Evolutionary conservation across 2,113 vertebrate species (phyloP).

Genomic region (Clarias macrocephalus): DNA sequence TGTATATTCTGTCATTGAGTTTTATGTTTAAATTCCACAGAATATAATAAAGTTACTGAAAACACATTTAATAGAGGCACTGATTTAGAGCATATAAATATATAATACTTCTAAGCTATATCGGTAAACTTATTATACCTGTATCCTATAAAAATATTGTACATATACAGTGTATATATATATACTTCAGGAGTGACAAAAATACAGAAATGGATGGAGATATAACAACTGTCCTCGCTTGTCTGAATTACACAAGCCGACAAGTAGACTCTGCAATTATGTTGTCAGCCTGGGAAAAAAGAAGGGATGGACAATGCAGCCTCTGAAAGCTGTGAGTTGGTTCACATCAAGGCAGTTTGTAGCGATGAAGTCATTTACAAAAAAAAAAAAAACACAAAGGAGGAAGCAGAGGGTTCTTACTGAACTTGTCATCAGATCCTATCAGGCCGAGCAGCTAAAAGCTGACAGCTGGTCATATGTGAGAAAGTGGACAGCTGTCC

Average conservation of each 20-base stretch:
- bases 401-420: constrained; percentile 44
- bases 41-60: neutral
- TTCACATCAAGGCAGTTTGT: constrained; percentile 37
- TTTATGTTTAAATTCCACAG: neutral
- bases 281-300: constrained; percentile 5
- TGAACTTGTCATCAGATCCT: constrained; percentile 60
- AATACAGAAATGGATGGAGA: neutral
- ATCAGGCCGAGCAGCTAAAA: constrained; percentile 58
- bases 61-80: constrained; percentile 8
- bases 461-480: constrained; percentile 69
- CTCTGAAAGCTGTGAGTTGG: constrained; percentile 32
- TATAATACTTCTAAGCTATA: neutral
- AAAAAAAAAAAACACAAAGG: constrained; percentile 32
- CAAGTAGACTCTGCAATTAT: constrained; percentile 16
- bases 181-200: constrained; percentile 27
- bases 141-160: too few species aligned
- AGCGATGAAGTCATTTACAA: constrained; percentile 49
- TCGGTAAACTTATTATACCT: neutral
- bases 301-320: constrained; percentile 11
- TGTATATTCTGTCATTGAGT: neutral
- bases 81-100: constrained; percentile 21
- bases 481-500: constrained; percentile 65
- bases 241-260: constrained; percentile 1
- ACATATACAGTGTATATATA: constrained; percentile 10
- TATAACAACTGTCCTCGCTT: too few species aligned